These are phyloP conservation scores for Ceriagrion tenellum DNA, from an alignment of 2,888 invertebrate species.

Conservation along the genomic window DNA sequence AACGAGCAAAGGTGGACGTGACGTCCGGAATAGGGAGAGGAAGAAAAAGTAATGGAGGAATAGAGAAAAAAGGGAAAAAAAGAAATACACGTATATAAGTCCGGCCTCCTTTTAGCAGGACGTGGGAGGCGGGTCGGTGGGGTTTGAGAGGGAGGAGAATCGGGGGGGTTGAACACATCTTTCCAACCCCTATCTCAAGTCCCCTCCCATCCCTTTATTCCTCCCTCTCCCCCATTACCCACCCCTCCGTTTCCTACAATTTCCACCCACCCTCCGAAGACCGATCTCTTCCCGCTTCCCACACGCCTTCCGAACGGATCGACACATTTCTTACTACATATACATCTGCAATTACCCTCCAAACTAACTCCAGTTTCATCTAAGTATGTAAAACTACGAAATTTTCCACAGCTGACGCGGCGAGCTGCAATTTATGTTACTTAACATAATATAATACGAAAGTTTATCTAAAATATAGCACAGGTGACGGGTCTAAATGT, in stretches of 20 bases:
- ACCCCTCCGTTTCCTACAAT: neutral
- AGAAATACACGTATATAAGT: slow-evolving; percentile 19
- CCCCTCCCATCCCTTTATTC: neutral
- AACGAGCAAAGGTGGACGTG: slow-evolving; percentile 64
- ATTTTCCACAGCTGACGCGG: too few relatives aligned
- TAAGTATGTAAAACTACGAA: too few relatives aligned
- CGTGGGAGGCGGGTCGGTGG: neutral
- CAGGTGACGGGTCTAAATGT: too few relatives aligned
- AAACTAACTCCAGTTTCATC: neutral
- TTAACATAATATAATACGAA: too few relatives aligned
- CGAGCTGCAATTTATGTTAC: too few relatives aligned
- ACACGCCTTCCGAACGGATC: neutral
- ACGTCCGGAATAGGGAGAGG: slow-evolving; percentile 16
- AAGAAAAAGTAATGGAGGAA: slow-evolving; percentile 43
- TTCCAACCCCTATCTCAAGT: neutral
- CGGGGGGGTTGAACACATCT: slow-evolving; percentile 26
- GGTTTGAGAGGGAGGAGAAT: too few relatives aligned
- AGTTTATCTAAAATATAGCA: too few relatives aligned
- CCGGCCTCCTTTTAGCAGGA: slow-evolving; percentile 56
- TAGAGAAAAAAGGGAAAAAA: neutral
- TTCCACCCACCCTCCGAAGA: neutral
- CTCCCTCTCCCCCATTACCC: neutral
- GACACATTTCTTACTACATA: neutral
- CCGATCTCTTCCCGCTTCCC: neutral
- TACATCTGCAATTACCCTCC: neutral